A percentile compares a stretch with the other conserved stretches of the same genome.
phyloP scores from a whole-genome alignment of 1,140 invertebrate genomes.

The Eurosta solidaginis region DNA sequence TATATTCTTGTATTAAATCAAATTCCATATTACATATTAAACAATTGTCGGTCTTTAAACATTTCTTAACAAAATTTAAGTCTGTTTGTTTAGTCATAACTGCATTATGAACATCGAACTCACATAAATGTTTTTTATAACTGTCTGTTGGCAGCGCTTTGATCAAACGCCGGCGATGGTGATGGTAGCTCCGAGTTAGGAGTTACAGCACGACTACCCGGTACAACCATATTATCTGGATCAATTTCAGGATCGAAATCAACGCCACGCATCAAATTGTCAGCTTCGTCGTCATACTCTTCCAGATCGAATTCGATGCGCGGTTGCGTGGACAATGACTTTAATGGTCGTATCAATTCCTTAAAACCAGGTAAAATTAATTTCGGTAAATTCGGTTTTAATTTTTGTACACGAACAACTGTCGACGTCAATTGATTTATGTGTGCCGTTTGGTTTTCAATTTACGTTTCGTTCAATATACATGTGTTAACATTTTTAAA shows the following conservation, averaged over 20 bases:
- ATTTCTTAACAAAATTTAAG: too few species aligned
- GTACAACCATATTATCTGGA: conserved; percentile 57
- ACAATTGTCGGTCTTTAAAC: too few species aligned
- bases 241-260: conserved; percentile 52
- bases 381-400: conserved; percentile 58
- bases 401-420: conserved; percentile 58
- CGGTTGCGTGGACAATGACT: conserved; percentile 49
- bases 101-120: conserved; percentile 41
- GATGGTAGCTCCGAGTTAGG: conserved; percentile 39
- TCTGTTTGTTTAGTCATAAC: conserved; percentile 43
- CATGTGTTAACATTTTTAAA: conserved; percentile 36
- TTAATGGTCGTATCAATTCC: conserved; percentile 46
- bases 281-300: conserved; percentile 56
- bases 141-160: conserved; percentile 36
- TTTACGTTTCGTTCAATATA: conserved; percentile 43
- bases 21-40: too few species aligned
- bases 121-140: conserved; percentile 59
- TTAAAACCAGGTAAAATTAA: conserved; percentile 54
- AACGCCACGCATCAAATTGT: conserved; percentile 50
- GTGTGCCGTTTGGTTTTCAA: conserved; percentile 29
- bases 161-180: conserved; percentile 33
- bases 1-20: too few species aligned
- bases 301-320: conserved; percentile 55
- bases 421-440: conserved; percentile 32
- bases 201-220: conserved; percentile 53